These are phyloP conservation scores for Corbicula japonica DNA, from an alignment of 2,888 invertebrate species.

Conservation along the genomic window DNA sequence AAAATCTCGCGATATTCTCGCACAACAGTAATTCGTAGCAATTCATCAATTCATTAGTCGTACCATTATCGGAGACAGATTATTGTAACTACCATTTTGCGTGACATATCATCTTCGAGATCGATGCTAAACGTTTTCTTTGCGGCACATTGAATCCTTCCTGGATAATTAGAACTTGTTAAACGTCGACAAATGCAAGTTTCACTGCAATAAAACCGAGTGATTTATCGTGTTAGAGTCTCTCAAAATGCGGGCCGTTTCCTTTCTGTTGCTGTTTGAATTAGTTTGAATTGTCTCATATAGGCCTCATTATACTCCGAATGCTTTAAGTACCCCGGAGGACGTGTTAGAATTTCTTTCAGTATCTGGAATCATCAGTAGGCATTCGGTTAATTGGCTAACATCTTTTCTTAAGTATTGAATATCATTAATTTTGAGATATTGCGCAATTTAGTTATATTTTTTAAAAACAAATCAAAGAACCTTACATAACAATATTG, in stretches of 20 bases:
- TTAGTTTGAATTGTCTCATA: constrained; percentile 30
- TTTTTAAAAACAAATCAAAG: too few relatives aligned
- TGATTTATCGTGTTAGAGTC: constrained; percentile 52
- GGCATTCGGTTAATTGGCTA: too few relatives aligned
- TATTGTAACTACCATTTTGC: constrained; percentile 54
- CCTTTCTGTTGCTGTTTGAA: constrained; percentile 33
- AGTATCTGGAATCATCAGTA: constrained; percentile 12
- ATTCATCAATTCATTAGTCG: constrained; percentile 58
- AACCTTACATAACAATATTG: too few relatives aligned
- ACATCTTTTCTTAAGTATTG: too few relatives aligned
- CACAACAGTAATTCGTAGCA: constrained; percentile 36
- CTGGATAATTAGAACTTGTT: constrained; percentile 59
- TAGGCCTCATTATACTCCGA: constrained; percentile 25
- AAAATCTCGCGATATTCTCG: constrained; percentile 23
- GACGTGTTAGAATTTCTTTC: constrained; percentile 15
- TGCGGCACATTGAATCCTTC: constrained; percentile 43
- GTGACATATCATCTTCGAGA: constrained; percentile 50
- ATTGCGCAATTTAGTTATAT: too few relatives aligned
- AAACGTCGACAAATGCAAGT: constrained; percentile 58
- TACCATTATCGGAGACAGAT: constrained; percentile 43
- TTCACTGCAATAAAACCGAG: constrained; percentile 51
- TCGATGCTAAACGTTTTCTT: constrained; percentile 62
- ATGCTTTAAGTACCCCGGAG: constrained; percentile 13
- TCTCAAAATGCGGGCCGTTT: constrained; percentile 20
- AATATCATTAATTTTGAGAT: too few relatives aligned